A percentile compares a stretch with the other conserved stretches of the same genome.
These are phyloP conservation scores for Drosophila parabipectinata DNA, from an alignment of 1,140 invertebrate species.

Conservation along the genomic window DNA sequence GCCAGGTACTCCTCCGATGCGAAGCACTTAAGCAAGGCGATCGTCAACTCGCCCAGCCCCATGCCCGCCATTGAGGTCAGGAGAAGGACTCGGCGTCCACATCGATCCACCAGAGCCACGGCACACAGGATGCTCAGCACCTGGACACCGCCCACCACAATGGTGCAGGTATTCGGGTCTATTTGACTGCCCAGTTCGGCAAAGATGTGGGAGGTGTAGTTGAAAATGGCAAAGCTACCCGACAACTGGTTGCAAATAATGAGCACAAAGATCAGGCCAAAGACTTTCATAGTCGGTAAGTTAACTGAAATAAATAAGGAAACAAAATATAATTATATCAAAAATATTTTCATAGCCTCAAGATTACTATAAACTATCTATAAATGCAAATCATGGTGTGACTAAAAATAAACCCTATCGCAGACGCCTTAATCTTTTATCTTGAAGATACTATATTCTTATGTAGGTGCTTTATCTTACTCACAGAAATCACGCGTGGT, in stretches of 20 bases:
- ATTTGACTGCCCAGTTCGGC: conserved; percentile 86
- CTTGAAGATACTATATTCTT: neutral
- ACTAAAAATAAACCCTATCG: neutral
- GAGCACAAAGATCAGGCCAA: conserved; percentile 62
- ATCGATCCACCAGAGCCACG: conserved; percentile 56
- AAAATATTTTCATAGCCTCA: neutral
- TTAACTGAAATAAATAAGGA: conserved; percentile 41
- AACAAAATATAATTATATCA: neutral
- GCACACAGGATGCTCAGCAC: conserved; percentile 59
- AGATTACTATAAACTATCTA: neutral
- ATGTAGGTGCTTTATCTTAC: conserved; percentile 11
- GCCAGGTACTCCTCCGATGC: conserved; percentile 42
- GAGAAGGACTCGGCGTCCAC: conserved; percentile 60
- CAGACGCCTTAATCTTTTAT: neutral
- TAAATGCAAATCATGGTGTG: neutral
- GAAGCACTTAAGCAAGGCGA: conserved; percentile 46
- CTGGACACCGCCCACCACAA: conserved; percentile 87
- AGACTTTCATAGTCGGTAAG: conserved; percentile 53
- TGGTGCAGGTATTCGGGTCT: conserved; percentile 87
- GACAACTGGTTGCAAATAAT: conserved; percentile 69
- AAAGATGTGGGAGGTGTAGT: conserved; percentile 88
- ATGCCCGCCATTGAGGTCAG: conserved; percentile 64
- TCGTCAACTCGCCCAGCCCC: conserved; percentile 48
- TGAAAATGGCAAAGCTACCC: conserved; percentile 85
- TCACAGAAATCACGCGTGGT: conserved; percentile 62